Evolutionary conservation across 2,797 vertebrate species (phyloP).

Genomic region (Poeciliopsis infans): DNA sequence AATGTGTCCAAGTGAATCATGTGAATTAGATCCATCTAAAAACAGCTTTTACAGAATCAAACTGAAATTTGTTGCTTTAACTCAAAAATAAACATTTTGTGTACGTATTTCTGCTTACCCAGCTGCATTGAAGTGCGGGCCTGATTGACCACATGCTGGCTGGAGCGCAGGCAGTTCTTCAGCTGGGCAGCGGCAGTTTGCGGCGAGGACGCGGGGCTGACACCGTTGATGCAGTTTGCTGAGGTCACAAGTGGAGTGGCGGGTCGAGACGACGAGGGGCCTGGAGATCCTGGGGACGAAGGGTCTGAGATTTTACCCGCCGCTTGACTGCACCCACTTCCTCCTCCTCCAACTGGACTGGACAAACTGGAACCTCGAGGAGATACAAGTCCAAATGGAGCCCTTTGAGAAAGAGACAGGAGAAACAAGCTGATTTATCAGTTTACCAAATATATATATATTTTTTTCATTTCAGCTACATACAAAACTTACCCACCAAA

Average conservation of each 20-base stretch:
- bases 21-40: constrained; percentile 12
- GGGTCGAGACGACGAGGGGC: constrained; percentile 80
- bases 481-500: not conserved
- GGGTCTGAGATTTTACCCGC: constrained; percentile 81
- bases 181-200: constrained; percentile 83
- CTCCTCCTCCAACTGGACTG: constrained; percentile 71
- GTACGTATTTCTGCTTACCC: constrained; percentile 78
- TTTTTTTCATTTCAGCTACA: not conserved
- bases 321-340: constrained; percentile 64
- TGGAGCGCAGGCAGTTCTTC: constrained; percentile 87
- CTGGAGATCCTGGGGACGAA: constrained; percentile 78
- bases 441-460: not conserved
- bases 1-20: not conserved
- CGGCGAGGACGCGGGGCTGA: constrained; percentile 78
- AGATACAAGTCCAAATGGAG: constrained; percentile 86
- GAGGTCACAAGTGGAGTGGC: constrained; percentile 83
- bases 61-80: constrained; percentile 10
- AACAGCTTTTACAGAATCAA: constrained; percentile 3
- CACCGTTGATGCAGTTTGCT: constrained; percentile 46
- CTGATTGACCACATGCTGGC: constrained; percentile 83
- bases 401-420: constrained; percentile 74
- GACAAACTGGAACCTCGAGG: constrained; percentile 82
- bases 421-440: not conserved
- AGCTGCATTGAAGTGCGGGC: constrained; percentile 85
- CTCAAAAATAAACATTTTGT: constrained; percentile 15